Evolutionary conservation across 2,888 invertebrate genomes (phyloP).

Genomic region (Aspidiotus destructor): DNA sequence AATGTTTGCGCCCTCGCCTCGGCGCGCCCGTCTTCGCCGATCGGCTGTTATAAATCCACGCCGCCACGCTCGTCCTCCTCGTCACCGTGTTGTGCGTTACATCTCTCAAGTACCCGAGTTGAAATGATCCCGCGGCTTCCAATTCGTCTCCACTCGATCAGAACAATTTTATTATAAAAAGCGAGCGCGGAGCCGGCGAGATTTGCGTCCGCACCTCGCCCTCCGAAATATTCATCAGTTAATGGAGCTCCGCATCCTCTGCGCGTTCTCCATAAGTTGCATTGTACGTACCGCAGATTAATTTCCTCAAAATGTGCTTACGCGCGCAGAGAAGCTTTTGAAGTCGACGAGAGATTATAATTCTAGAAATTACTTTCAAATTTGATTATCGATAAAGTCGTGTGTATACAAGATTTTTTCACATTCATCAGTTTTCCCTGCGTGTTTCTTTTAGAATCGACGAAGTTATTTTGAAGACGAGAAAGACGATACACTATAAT

Average conservation of each 20-base stretch:
- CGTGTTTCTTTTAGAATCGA: no score
- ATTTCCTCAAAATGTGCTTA: neutral
- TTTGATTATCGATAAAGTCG: neutral
- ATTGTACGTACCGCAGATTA: constrained; percentile 1
- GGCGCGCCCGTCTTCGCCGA: no score
- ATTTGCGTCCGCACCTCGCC: neutral
- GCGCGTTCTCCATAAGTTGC: neutral
- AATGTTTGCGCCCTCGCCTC: constrained; percentile 9
- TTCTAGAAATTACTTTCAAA: constrained; percentile 2
- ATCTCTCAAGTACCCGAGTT: neutral
- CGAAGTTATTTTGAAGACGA: no score
- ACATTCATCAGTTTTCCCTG: neutral
- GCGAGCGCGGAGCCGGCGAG: neutral
- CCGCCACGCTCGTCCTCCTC: neutral
- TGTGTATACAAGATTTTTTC: no score
- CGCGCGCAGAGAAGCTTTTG: neutral
- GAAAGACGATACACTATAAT: no score
- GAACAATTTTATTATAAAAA: constrained; percentile 30
- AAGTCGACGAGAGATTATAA: constrained; percentile 6
- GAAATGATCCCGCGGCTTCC: constrained; percentile 30
- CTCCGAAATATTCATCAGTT: neutral
- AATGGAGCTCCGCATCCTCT: neutral
- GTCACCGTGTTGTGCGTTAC: no score
- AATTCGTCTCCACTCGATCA: constrained; percentile 30
- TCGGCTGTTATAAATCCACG: constrained; percentile 1